Base-by-base conservation (phyloP, 2,797 vertebrate genomes). In the Morus bassanus region DNA sequence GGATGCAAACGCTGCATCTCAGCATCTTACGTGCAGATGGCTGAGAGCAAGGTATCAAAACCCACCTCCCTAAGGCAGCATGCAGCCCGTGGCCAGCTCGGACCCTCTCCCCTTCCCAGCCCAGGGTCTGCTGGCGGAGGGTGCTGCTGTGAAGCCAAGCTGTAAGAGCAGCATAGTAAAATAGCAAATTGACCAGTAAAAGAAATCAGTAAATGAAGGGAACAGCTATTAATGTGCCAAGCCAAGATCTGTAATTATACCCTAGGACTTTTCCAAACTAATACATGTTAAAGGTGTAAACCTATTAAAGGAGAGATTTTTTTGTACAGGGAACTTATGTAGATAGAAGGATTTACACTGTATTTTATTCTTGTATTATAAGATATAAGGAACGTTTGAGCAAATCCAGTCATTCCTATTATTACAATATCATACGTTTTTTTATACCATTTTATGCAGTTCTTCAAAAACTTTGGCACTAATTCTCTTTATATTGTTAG, bases 281-380 rank as follows among this genome's bases (percentile, higher is more conserved):
- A 96, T 97, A 88, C 87, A 76, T 95, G 94, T 86, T 96, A 96
- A 96, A 97, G 94, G 96, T 97, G 91, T 96, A 97, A 97, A 97
- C 95, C 93, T 93, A 97, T 97, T 97, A 97, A 96, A 97, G 91
- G 92, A 89, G 76, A 97, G 88, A 91, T 95, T 96, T 97, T 97
- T 94, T 94, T 94, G 91, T 95, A 73, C 88, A n/a, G 80, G 85
- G 90, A 97, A 96, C 90, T 97, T 97, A 91, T 75, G 70, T 88
- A 95, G 96, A 96, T 94, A 97, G 93, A 95, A 96, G 93, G 95
- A 96, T 97, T 96, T 96, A 88, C 91, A 89, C 85, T 88, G 93
- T 95, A 92, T 96, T 96, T 97, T 96, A 97, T 95, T 96, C 89
- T 80, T 94, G 91, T 80, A 93, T 96, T 96, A 96, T 92, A 91